Evolutionary conservation across 2,113 vertebrate species (phyloP).

Genomic region (Lampris megalopsis): DNA sequence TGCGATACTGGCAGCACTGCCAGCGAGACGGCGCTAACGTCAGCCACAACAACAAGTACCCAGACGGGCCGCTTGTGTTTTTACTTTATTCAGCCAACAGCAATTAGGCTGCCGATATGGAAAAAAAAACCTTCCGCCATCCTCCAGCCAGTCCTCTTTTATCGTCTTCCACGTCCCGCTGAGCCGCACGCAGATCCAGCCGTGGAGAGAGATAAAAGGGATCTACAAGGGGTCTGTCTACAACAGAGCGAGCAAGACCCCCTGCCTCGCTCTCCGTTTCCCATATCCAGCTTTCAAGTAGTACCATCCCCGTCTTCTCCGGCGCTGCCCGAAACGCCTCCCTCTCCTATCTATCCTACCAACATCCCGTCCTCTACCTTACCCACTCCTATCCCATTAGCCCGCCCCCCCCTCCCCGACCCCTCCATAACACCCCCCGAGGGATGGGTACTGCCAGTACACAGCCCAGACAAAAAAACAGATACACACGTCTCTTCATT

Average conservation of each 20-base stretch:
- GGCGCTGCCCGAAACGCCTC: not conserved
- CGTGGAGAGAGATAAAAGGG: conserved; percentile 61
- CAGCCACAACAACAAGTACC: not conserved
- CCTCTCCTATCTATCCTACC: conserved; percentile 31
- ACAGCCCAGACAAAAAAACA: conserved; percentile 46
- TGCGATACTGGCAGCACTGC: not conserved
- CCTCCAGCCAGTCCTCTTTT: conserved; percentile 41
- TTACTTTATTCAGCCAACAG: conserved; percentile 4
- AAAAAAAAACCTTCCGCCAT: conserved; percentile 31
- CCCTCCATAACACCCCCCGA: conserved; percentile 59
- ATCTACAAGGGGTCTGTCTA: not conserved
- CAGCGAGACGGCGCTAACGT: not conserved
- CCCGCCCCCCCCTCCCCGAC: conserved; percentile 55
- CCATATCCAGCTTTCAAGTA: conserved; percentile 7
- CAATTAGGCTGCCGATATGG: conserved; percentile 44
- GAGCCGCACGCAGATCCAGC: conserved; percentile 36
- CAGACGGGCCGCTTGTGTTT: conserved; percentile 36
- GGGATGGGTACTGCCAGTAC: conserved; percentile 56
- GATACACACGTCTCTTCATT: not conserved
- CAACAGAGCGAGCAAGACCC: conserved; percentile 19
- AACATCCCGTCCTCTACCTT: conserved; percentile 26
- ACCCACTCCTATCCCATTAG: conserved; percentile 12
- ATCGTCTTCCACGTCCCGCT: conserved; percentile 54
- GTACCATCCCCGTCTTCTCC: conserved; percentile 12
- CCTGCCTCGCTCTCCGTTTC: conserved; percentile 1